These are phyloP conservation scores for Thaumatotibia leucotreta DNA, from an alignment of 1,140 invertebrate species.

Conservation along the genomic window DNA sequence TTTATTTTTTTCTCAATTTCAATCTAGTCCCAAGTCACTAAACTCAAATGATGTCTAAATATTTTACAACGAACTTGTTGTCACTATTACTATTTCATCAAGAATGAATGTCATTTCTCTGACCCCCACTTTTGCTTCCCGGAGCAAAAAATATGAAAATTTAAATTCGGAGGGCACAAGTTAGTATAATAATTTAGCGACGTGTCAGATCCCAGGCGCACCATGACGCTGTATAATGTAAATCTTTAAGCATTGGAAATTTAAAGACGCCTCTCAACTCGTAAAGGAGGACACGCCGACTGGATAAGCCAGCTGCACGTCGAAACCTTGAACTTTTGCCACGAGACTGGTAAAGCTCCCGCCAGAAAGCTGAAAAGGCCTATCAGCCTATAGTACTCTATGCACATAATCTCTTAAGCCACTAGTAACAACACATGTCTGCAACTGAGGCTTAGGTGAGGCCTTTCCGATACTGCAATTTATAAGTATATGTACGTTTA, in stretches of 20 bases:
- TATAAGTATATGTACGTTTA: neutral
- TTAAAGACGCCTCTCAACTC: neutral
- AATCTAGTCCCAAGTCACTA: too few relatives aligned
- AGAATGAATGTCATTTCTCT: neutral
- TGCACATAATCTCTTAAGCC: neutral
- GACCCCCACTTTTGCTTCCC: neutral
- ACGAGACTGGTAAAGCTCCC: neutral
- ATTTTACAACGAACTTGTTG: too few relatives aligned
- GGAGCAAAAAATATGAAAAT: neutral
- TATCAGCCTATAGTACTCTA: neutral
- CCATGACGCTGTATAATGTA: neutral
- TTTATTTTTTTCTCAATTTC: too few relatives aligned
- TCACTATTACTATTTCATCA: neutral
- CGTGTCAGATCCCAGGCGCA: neutral
- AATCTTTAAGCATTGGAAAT: neutral
- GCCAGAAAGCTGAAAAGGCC: neutral
- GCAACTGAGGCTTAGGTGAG: neutral
- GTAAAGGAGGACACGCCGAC: neutral
- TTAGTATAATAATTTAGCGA: neutral
- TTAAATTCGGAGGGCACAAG: neutral
- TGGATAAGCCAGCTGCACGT: neutral
- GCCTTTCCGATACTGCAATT: neutral
- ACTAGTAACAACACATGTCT: neutral
- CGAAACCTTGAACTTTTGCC: conserved; percentile 7
- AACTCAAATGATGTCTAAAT: too few relatives aligned